Conservation (phyloP, 2,888 invertebrate genomes). For the Caenorhabditis zanzibari region DNA sequence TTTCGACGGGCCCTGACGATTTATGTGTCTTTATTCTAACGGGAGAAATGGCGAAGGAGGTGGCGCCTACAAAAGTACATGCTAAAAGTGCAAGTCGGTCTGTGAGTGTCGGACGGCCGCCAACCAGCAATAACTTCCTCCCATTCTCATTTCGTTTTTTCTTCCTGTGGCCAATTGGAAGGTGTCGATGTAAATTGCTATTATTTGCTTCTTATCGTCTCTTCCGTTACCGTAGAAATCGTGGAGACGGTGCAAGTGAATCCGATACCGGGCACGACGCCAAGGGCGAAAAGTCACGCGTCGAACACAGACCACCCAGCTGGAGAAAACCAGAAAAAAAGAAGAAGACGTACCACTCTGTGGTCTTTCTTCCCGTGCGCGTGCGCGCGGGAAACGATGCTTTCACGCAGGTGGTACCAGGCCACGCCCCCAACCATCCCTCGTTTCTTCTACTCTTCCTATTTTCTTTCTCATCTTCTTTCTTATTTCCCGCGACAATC, state of each 20-base stretch:
- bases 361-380: constrained; percentile 42
- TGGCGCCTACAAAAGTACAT: constrained; percentile 56
- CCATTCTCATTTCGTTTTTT: constrained; percentile 29
- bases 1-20: constrained; percentile 57
- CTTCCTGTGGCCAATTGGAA: constrained; percentile 22
- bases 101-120: constrained; percentile 57
- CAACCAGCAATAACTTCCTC: constrained; percentile 37
- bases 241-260: constrained; percentile 37
- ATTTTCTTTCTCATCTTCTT: constrained; percentile 36
- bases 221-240: constrained; percentile 27
- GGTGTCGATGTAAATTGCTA: constrained; percentile 58
- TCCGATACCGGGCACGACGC: constrained; percentile 40
- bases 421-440: constrained; percentile 40
- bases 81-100: constrained; percentile 57
- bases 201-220: constrained; percentile 63
- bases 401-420: constrained; percentile 60
- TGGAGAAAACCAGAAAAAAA: too few species aligned
- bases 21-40: constrained; percentile 64
- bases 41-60: constrained; percentile 39
- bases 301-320: constrained; percentile 63
- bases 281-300: constrained; percentile 66
- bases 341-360: constrained; percentile 56
- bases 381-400: constrained; percentile 57
- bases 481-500: constrained; percentile 48
- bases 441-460: constrained; percentile 14